Base-by-base conservation (phyloP, 2,113 vertebrate genomes). In the Dolichallabes microphthalmus region DNA sequence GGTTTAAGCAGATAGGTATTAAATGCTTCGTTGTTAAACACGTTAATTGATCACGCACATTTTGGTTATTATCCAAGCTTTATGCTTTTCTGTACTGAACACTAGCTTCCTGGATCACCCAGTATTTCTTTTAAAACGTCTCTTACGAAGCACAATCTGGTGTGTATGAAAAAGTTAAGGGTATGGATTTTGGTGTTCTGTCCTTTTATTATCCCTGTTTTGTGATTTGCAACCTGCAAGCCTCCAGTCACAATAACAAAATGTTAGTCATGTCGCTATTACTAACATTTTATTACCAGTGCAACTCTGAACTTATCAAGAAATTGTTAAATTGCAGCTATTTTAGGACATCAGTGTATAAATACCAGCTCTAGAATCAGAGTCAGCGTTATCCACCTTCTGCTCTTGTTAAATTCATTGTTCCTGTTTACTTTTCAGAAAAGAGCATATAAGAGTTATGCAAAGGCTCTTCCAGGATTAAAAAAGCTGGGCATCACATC, bases 401-500 rank as follows among this genome's bases (percentile, higher is more conserved):
- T 25, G 13, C 7, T 76, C n/a, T 2, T 53, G 45, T 53, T 53
- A 3, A 76, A 76, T 27, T 50, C 22, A 50, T 4, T 71, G 9
- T 84, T 87, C 68, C 68, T 68, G 20, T 75, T 82, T 53, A 77
- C 25, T 15, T 92, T 92, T 77, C 95, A 99, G 98, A 99, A 98
- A 95, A 96, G 97, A 88, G 98, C 98, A 0, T 99, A 99, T 92
- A 99, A 99, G 92, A 98, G 97, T 90, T 99, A 99, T 13, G 96
- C 98, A 88, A 96, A 98, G 88, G 98, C 98, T 10, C 91, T 99
- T 81, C 98, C 98, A 20, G 95, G 96, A 86, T 92, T 99, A 60
- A 99, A 97, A 93, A 98, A 97, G 94, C 95, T 99, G 84, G 98
- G 98, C 82, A 93, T 99, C 90, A 98, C 95, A 90, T 99, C 98